phyloP scores from a whole-genome alignment of 2,113 vertebrate species.

The Thalassoma bifasciatum region DNA sequence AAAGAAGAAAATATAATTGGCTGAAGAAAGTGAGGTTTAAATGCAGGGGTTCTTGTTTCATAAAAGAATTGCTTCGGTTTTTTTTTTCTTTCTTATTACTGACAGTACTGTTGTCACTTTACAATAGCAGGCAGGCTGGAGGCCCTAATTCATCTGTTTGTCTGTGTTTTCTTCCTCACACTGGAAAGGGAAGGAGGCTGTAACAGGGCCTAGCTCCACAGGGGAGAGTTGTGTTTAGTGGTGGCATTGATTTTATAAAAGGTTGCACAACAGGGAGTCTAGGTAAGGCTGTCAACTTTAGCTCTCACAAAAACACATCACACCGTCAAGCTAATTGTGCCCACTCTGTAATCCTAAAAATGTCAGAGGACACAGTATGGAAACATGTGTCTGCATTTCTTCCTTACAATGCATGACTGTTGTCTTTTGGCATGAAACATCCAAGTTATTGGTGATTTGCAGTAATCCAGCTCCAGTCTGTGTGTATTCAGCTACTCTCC shows the following conservation, averaged over 20 bases:
- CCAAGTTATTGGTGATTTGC: not conserved
- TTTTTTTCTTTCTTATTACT: constrained; percentile 28
- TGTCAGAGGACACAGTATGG: constrained; percentile 53
- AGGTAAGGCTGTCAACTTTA: constrained; percentile 77
- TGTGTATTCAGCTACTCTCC: constrained; percentile 22
- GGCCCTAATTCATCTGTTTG: constrained; percentile 80
- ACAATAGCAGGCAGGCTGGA: constrained; percentile 47
- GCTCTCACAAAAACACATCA: constrained; percentile 58
- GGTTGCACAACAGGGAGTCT: constrained; percentile 75
- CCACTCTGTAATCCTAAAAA: constrained; percentile 46
- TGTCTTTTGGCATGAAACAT: not conserved
- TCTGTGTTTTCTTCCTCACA: constrained; percentile 71
- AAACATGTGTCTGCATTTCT: constrained; percentile 37
- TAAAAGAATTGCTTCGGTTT: not conserved
- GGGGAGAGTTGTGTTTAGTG: constrained; percentile 78
- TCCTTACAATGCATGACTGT: not conserved
- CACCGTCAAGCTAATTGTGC: constrained; percentile 73
- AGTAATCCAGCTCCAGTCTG: constrained; percentile 8
- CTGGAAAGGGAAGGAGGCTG: constrained; percentile 54
- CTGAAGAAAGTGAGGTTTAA: constrained; percentile 59
- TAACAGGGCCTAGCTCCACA: constrained; percentile 67
- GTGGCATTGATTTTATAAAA: constrained; percentile 84
- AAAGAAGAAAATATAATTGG: constrained; percentile 66
- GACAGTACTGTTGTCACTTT: constrained; percentile 60
- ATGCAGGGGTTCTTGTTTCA: constrained; percentile 55